Percentiles rank a stretch among this genome's conserved stretches.
Conservation (phyloP, 2,113 vertebrate species). For the Dasyprocta punctata region DNA sequence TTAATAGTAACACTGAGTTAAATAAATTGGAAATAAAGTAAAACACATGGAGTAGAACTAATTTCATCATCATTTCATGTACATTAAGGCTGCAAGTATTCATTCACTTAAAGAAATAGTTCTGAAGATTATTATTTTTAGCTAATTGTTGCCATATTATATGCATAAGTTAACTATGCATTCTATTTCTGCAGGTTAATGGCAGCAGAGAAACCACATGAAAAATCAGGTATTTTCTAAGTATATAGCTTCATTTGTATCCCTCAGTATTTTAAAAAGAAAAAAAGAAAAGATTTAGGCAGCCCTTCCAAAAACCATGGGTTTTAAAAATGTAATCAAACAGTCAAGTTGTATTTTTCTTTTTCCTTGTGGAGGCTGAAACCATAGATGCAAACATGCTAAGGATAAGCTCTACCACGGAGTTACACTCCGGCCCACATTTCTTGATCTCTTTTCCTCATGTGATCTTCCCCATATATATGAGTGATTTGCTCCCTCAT, state of each 20-base stretch:
- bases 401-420: neutral
- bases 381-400: neutral
- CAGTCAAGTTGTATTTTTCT: neutral
- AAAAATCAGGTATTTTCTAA: slow-evolving; percentile 16
- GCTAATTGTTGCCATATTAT: neutral
- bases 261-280: neutral
- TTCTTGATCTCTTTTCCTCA: neutral
- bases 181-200: neutral
- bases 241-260: neutral
- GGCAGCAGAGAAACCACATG: neutral
- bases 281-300: neutral
- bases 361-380: neutral
- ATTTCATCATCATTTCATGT: slow-evolving; percentile 42
- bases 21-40: slow-evolving; percentile 43
- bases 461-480: neutral
- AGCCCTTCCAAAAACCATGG: neutral
- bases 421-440: neutral
- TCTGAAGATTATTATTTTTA: neutral
- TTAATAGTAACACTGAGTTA: neutral
- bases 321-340: neutral
- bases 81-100: neutral
- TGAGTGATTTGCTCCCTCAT: neutral
- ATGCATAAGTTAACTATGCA: neutral
- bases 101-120: neutral
- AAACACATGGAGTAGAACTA: neutral